Evolutionary conservation across 1,140 invertebrate species (phyloP).

Genomic region (Platyscapa corneri): DNA sequence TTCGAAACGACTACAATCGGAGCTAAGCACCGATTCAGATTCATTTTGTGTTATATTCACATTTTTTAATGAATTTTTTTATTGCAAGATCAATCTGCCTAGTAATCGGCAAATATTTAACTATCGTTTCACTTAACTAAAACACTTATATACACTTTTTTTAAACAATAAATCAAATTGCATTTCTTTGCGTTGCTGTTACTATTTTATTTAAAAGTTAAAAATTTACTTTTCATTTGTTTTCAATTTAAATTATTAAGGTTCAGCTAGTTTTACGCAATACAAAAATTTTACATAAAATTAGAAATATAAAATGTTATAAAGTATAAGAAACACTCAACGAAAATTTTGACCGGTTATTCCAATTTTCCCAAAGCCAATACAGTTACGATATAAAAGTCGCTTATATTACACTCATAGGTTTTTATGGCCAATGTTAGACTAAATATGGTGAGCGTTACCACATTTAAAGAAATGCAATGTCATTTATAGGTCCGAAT

Average conservation of each 20-base stretch:
- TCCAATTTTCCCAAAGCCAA: background rate
- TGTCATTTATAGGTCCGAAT: background rate
- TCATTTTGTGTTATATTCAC: background rate
- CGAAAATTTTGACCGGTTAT: background rate
- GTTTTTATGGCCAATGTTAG: background rate
- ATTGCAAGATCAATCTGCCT: background rate
- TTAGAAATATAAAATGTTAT: background rate
- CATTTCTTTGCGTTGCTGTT: background rate
- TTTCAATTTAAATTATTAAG: no score
- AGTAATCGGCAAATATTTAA: background rate
- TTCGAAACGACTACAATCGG: background rate
- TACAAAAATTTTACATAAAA: background rate
- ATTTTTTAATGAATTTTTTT: background rate
- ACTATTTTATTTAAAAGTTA: background rate
- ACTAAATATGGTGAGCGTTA: background rate
- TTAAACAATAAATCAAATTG: background rate
- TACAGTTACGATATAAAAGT: background rate
- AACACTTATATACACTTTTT: background rate
- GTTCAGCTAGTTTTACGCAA: background rate
- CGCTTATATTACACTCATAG: no score
- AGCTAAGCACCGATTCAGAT: conserved; percentile 30
- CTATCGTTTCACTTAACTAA: background rate
- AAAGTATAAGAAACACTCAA: background rate
- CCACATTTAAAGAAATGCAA: background rate
- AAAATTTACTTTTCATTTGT: background rate